Conservation (phyloP, 2,113 vertebrate genomes). For the Melanotaenia duboulayi region DNA sequence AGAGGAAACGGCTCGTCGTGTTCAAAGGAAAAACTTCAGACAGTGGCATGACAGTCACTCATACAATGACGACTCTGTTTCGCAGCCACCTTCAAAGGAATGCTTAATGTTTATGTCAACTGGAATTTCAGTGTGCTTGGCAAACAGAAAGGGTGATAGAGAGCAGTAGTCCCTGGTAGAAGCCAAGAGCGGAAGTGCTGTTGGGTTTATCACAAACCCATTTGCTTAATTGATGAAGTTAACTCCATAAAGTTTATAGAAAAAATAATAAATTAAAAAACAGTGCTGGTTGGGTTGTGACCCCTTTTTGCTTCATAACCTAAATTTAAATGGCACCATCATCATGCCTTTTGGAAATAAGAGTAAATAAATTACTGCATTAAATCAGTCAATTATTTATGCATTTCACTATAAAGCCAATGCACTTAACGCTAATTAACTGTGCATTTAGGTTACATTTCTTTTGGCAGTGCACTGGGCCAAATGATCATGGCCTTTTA, state of each 20-base stretch:
- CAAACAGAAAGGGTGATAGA: conserved; percentile 4
- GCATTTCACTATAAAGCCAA: conserved; percentile 25
- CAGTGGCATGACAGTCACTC: conserved; percentile 26
- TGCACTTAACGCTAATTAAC: conserved; percentile 60
- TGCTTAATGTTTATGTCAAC: conserved; percentile 26
- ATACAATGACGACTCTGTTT: conserved; percentile 60
- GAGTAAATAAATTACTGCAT: conserved; percentile 55
- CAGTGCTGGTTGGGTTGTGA: conserved; percentile 12
- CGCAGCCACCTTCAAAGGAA: conserved; percentile 39
- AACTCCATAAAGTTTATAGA: conserved; percentile 51
- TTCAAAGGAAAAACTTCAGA: conserved; percentile 36
- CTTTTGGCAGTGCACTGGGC: conserved; percentile 53
- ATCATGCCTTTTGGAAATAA: conserved; percentile 15
- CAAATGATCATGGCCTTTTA: conserved; percentile 57
- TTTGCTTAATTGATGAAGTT: conserved; percentile 61
- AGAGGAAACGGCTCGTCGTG: background rate
- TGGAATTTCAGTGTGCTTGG: conserved; percentile 44
- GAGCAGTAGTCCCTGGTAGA: conserved; percentile 4
- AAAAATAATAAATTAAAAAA: conserved; percentile 42
- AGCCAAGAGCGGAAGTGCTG: background rate
- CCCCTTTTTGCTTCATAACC: conserved; percentile 50
- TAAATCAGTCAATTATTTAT: conserved; percentile 49
- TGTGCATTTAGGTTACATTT: conserved; percentile 38
- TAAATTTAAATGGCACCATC: conserved; percentile 28
- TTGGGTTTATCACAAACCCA: conserved; percentile 53